Evolutionary conservation across 2,888 invertebrate genomes (phyloP).

Genomic region (Sinelater perroti): DNA sequence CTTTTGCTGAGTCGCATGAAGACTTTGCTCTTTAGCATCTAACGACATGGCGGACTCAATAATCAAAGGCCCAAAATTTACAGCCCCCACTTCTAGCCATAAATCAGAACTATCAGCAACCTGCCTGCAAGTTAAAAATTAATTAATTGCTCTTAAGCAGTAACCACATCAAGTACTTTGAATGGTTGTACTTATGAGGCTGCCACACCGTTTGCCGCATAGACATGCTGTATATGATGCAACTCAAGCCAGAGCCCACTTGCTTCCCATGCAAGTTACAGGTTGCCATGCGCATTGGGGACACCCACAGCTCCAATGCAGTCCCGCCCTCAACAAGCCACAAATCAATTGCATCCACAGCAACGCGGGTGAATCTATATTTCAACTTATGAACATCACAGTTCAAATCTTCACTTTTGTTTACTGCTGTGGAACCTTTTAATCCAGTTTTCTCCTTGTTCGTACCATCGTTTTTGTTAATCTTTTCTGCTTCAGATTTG

Average conservation of each 20-base stretch:
- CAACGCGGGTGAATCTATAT: constrained; percentile 90
- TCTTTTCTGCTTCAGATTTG: constrained; percentile 25
- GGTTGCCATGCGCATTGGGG: constrained; percentile 86
- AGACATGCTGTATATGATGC: constrained; percentile 68
- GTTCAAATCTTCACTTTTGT: constrained; percentile 43
- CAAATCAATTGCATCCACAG: constrained; percentile 88
- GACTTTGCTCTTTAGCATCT: constrained; percentile 71
- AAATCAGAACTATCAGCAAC: constrained; percentile 67
- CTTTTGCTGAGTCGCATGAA: constrained; percentile 82
- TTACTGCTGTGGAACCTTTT: constrained; percentile 23
- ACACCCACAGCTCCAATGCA: constrained; percentile 87
- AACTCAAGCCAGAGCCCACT: constrained; percentile 89
- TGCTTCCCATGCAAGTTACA: constrained; percentile 96
- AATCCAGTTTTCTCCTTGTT: constrained; percentile 47
- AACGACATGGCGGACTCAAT: constrained; percentile 89
- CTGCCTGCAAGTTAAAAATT: constrained; percentile 34
- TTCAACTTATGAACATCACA: constrained; percentile 68
- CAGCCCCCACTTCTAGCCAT: constrained; percentile 93
- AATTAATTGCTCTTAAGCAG: neutral
- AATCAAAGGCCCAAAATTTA: constrained; percentile 88
- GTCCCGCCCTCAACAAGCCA: constrained; percentile 90
- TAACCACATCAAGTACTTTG: constrained; percentile 48
- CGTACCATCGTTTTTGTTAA: constrained; percentile 43
- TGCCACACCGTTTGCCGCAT: constrained; percentile 58
- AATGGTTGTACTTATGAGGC: constrained; percentile 57